A percentile compares a stretch with the other conserved stretches of the same genome.
Conservation (phyloP, 2,797 vertebrate genomes). For the Rhodeus uyekii region DNA sequence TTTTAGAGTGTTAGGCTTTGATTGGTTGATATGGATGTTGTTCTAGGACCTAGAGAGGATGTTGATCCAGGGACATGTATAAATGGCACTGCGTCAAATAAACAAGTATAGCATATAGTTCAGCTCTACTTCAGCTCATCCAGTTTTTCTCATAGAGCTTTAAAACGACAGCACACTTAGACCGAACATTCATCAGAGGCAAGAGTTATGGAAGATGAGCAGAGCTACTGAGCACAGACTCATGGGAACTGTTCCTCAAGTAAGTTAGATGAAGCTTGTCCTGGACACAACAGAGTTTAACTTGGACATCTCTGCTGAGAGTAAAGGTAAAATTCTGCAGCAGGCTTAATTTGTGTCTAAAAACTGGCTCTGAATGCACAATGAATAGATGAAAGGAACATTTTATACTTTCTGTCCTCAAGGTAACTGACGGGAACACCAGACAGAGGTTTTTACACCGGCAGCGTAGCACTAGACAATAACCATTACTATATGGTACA, state of each 20-base stretch:
- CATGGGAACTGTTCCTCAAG: conserved; percentile 40
- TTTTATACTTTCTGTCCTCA: conserved; percentile 46
- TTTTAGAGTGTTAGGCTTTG: conserved; percentile 8
- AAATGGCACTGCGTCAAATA: background rate
- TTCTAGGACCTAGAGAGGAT: conserved; percentile 25
- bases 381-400: conserved; percentile 28
- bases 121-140: background rate
- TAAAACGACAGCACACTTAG: conserved; percentile 6
- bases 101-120: background rate
- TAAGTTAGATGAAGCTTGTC: conserved; percentile 30
- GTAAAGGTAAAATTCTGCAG: conserved; percentile 47
- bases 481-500: conserved; percentile 33
- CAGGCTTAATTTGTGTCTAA: conserved; percentile 46
- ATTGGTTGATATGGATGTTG: conserved; percentile 15
- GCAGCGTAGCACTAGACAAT: conserved; percentile 31
- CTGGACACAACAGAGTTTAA: conserved; percentile 47
- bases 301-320: conserved; percentile 46
- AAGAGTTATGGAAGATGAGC: conserved; percentile 34
- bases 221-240: conserved; percentile 46
- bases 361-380: conserved; percentile 37
- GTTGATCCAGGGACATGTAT: conserved; percentile 9
- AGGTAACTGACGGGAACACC: conserved; percentile 36
- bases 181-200: conserved; percentile 16
- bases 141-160: conserved; percentile 20
- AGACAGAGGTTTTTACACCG: conserved; percentile 10